Evolutionary conservation across 2,888 invertebrate genomes (phyloP), one percentile per base, ranked within the genome.

Genomic region (Pachydiplax longipennis): DNA sequence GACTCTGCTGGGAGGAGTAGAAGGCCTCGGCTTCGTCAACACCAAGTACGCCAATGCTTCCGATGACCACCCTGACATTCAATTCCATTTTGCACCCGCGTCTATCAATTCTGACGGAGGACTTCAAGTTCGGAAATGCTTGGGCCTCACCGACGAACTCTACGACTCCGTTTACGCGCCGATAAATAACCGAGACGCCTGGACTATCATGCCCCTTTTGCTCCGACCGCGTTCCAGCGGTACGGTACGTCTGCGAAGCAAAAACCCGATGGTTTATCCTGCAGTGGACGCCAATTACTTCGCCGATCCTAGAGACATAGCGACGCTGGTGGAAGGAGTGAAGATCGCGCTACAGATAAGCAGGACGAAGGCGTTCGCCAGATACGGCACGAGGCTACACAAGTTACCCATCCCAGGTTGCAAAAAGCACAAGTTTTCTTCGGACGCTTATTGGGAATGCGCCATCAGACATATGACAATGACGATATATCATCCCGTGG

Each of bases 231-330:
- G 96, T 92, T 97, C 98, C 0, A 94, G 97, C 90, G 98, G 98
- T 3, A 91, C 91, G 90, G 91, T 98, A 0, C 95, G 96, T 91
- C 94, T 99, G 37, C 95, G 95, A 91, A 97, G 97, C 91, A 96
- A 96, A 0, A 97, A 98, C 94, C 99, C 99, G 0, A 97, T 97
- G 92, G 96, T 97, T 90, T 97, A 97, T 93, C 99, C 99, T 0
- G 93, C 97, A 48, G 98, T 99, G 93, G 96, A 99, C 94, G 98
- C 99, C 2, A 98, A 99, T 93, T 99, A 99, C 93, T 97, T 99
- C 92, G 96, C 96, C 91, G 96, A 98, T 93, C 96, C 97, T 0
- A 93, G 95, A 91, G 98, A 97, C 93, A 96, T 97, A 0, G 96
- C 96, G 91, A 96, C 96, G 0, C 94, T 98, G n/a, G 97, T 98